These are phyloP conservation scores for Drosophila neotestacea DNA, from an alignment of 2,888 invertebrate species.

Conservation along the genomic window DNA sequence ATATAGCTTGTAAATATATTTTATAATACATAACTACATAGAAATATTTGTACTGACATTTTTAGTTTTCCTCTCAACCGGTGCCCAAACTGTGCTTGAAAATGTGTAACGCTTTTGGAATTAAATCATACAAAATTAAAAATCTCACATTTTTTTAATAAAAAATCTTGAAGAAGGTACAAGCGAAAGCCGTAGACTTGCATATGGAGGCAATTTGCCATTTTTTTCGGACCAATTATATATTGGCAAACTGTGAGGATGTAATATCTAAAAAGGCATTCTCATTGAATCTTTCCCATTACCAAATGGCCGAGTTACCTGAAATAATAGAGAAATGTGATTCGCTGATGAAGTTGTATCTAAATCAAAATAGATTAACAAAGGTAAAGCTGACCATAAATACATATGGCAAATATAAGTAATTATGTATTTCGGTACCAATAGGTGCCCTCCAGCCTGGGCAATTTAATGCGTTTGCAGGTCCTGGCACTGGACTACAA, in stretches of 20 bases:
- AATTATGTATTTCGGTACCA: not conserved
- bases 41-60: slow-evolving; percentile 35
- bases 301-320: slow-evolving; percentile 88
- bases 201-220: slow-evolving; percentile 88
- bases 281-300: slow-evolving; percentile 88
- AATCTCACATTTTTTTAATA: slow-evolving; percentile 1
- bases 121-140: slow-evolving; percentile 34
- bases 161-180: not conserved
- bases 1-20: slow-evolving; percentile 11
- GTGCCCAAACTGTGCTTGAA: slow-evolving; percentile 24
- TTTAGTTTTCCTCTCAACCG: slow-evolving; percentile 22
- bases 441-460: slow-evolving; percentile 86
- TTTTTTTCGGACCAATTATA: slow-evolving; percentile 89
- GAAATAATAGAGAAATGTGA: slow-evolving; percentile 87
- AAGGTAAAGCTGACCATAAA: slow-evolving; percentile 80
- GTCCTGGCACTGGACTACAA: slow-evolving; percentile 89
- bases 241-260: slow-evolving; percentile 89
- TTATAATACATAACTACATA: slow-evolving; percentile 4
- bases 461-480: slow-evolving; percentile 87
- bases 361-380: slow-evolving; percentile 88
- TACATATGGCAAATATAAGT: not conserved
- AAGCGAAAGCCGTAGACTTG: not conserved
- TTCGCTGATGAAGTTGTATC: slow-evolving; percentile 87
- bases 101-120: slow-evolving; percentile 43
- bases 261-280: slow-evolving; percentile 87